These are phyloP conservation scores for Tragelaphus imberbis DNA, from an alignment of 2,113 vertebrate species.

Conservation along the genomic window DNA sequence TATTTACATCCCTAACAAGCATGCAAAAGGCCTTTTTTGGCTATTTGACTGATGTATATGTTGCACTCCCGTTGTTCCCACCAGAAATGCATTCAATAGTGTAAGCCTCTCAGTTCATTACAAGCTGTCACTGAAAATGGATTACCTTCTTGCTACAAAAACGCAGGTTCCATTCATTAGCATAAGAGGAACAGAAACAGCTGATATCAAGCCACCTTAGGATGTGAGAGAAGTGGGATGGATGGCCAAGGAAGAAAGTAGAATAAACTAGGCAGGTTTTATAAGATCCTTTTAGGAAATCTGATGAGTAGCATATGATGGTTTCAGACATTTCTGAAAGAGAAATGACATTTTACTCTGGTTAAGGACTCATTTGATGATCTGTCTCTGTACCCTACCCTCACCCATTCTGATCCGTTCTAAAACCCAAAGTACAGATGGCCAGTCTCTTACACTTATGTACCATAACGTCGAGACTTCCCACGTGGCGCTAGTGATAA, in stretches of 20 bases:
- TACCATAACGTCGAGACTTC: not conserved
- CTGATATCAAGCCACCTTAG: not conserved
- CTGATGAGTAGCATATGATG: not conserved
- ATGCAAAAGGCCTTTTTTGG: not conserved
- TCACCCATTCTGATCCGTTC: not conserved
- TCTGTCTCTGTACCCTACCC: not conserved
- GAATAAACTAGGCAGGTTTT: not conserved
- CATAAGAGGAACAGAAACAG: not conserved
- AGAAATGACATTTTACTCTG: not conserved
- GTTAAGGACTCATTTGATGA: not conserved
- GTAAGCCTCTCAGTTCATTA: constrained; percentile 36
- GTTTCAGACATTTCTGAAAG: not conserved
- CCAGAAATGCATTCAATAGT: not conserved
- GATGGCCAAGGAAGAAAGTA: not conserved
- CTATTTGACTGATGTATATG: constrained; percentile 18
- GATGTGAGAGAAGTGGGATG: not conserved
- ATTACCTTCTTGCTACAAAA: constrained; percentile 28
- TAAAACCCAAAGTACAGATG: not conserved
- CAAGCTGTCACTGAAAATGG: constrained; percentile 43
- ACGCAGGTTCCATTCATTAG: not conserved
- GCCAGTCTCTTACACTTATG: not conserved
- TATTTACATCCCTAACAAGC: not conserved
- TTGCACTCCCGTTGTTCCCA: not conserved
- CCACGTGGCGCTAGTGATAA: not conserved
- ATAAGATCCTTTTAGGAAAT: not conserved